Percentiles rank a stretch among this genome's conserved stretches.
Conservation (phyloP, 2,888 invertebrate species). For the Rhorus exstirpatorius region DNA sequence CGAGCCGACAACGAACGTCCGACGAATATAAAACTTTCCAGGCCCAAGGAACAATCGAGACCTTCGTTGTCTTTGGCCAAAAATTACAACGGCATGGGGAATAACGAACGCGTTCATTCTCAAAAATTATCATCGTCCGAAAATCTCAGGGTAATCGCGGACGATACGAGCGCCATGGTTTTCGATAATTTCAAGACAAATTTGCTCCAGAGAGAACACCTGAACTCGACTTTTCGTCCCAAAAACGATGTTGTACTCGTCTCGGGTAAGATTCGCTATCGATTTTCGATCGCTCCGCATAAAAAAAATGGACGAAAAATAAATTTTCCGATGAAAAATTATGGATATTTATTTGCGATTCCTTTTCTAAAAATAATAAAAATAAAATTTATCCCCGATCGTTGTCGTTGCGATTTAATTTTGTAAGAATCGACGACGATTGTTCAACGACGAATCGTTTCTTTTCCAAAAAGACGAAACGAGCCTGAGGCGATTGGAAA, state of each 20-base stretch:
- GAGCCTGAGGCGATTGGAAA: constrained; percentile 73
- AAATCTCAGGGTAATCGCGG: constrained; percentile 63
- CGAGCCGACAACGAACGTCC: constrained; percentile 5
- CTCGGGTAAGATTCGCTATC: constrained; percentile 66
- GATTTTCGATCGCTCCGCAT: neutral
- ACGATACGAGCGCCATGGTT: constrained; percentile 63
- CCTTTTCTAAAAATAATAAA: too few species aligned
- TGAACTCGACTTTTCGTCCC: constrained; percentile 76
- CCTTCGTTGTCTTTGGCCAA: neutral
- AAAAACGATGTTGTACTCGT: constrained; percentile 68
- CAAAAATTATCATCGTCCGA: constrained; percentile 73
- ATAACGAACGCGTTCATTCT: constrained; percentile 49
- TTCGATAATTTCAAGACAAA: constrained; percentile 76
- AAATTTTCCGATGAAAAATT: neutral
- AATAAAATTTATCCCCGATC: too few species aligned
- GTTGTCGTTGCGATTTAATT: too few species aligned
- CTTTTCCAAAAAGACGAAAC: constrained; percentile 62
- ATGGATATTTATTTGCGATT: too few species aligned
- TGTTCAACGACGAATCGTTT: neutral
- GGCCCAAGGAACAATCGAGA: neutral
- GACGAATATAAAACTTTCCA: neutral
- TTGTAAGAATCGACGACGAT: too few species aligned
- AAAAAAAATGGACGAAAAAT: neutral
- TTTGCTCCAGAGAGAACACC: constrained; percentile 65
- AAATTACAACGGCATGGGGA: neutral